A percentile compares a stretch with the other conserved stretches of the same genome.
Conservation (phyloP, 2,113 vertebrate species). For the Anseranas semipalmata region DNA sequence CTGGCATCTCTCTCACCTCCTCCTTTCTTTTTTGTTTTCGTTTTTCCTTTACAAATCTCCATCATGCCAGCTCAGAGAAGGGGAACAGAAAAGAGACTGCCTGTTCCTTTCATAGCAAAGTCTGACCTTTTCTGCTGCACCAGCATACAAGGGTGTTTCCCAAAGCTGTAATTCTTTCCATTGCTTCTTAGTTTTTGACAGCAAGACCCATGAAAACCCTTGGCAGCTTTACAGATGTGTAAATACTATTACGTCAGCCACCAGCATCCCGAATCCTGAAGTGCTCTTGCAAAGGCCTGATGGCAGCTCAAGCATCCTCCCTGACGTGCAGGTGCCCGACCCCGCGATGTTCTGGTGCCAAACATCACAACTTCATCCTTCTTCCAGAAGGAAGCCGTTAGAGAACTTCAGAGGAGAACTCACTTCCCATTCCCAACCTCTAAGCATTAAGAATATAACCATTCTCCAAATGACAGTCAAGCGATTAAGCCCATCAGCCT, state of each 20-base stretch:
- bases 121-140: background rate
- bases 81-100: background rate
- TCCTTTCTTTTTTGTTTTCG: background rate
- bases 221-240: background rate
- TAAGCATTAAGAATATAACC: background rate
- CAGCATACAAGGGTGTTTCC: background rate
- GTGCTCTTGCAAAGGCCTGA: background rate
- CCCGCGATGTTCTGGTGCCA: rapidly evolving
- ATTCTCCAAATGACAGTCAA: background rate
- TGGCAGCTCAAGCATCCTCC: background rate
- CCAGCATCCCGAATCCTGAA: background rate
- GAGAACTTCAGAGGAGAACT: background rate
- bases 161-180: background rate
- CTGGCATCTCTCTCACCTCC: background rate
- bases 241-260: background rate
- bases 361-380: background rate
- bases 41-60: background rate
- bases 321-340: background rate
- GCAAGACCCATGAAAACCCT: background rate
- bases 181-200: background rate
- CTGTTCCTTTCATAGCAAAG: background rate
- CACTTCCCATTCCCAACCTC: rapidly evolving
- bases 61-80: background rate
- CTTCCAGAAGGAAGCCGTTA: background rate
- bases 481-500: background rate